Conservation (phyloP, 2,113 vertebrate species). For the Nyctibius bracteatus region DNA sequence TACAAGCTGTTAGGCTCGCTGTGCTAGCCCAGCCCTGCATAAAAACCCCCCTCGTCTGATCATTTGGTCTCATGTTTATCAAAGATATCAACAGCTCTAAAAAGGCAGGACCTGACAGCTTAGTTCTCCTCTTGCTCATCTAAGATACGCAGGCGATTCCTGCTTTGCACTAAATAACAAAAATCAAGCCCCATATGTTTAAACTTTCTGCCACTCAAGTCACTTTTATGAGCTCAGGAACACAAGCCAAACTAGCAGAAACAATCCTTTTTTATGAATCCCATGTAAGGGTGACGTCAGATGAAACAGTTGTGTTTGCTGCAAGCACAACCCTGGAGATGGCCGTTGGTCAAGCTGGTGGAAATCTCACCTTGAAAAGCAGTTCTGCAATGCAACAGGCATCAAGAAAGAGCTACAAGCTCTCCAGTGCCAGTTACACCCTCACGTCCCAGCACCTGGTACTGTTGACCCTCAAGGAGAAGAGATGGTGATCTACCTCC, state of each 20-base stretch:
- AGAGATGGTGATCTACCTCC: not conserved
- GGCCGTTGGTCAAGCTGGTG: not conserved
- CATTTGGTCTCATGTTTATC: not conserved
- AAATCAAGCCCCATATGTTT: not conserved
- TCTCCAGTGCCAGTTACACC: not conserved
- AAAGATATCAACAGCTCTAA: not conserved
- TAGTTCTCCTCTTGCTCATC: not conserved
- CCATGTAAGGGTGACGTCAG: not conserved
- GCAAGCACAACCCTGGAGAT: not conserved
- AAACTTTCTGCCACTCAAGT: not conserved
- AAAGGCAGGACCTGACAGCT: not conserved
- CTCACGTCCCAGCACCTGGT: not conserved
- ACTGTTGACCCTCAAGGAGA: not conserved
- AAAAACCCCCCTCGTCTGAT: accelerated
- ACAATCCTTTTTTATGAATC: not conserved
- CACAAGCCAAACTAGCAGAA: not conserved
- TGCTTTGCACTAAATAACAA: not conserved
- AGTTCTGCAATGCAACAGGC: not conserved
- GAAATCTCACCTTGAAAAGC: not conserved
- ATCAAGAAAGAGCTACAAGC: too few species aligned
- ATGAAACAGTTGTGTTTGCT: not conserved
- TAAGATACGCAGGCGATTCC: not conserved
- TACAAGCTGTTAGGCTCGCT: not conserved
- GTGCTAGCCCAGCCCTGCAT: not conserved
- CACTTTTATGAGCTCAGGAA: not conserved